phyloP scores from a whole-genome alignment of 2,888 invertebrate species.

The Cryptus viduatorius region DNA sequence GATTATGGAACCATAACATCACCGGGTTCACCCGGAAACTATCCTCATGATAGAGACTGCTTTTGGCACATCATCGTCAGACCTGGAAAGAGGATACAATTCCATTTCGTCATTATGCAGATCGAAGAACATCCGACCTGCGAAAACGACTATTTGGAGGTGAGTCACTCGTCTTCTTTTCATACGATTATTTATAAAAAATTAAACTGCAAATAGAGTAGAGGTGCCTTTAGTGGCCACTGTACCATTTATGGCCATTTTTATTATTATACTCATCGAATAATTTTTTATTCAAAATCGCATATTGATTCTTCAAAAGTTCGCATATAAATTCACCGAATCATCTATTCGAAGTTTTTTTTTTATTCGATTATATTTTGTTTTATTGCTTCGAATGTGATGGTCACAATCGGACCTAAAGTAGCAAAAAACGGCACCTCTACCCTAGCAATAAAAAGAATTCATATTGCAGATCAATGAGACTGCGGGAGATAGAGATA shows the following conservation, averaged over 20 bases:
- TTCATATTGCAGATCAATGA: conserved; percentile 86
- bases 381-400: too few relatives aligned
- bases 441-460: neutral
- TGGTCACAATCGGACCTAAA: too few relatives aligned
- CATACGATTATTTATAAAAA: neutral
- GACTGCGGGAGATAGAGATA: conserved; percentile 85
- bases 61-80: conserved; percentile 90
- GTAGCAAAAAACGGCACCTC: too few relatives aligned
- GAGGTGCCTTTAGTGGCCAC: too few relatives aligned
- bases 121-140: conserved; percentile 92
- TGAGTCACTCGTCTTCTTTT: conserved; percentile 80
- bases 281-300: too few relatives aligned
- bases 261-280: too few relatives aligned
- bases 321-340: too few relatives aligned
- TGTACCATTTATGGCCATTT: too few relatives aligned
- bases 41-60: conserved; percentile 94
- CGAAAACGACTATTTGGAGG: conserved; percentile 91
- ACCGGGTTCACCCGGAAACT: conserved; percentile 95
- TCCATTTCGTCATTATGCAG: conserved; percentile 92
- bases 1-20: conserved; percentile 92
- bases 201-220: neutral
- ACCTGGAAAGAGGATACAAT: conserved; percentile 91
- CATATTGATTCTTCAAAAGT: too few relatives aligned
- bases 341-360: too few relatives aligned
- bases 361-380: too few relatives aligned